A percentile compares a stretch with the other conserved stretches of the same genome.
Evolutionary conservation across 1,140 invertebrate genomes (phyloP).

Genomic region (Bombus consobrinus): DNA sequence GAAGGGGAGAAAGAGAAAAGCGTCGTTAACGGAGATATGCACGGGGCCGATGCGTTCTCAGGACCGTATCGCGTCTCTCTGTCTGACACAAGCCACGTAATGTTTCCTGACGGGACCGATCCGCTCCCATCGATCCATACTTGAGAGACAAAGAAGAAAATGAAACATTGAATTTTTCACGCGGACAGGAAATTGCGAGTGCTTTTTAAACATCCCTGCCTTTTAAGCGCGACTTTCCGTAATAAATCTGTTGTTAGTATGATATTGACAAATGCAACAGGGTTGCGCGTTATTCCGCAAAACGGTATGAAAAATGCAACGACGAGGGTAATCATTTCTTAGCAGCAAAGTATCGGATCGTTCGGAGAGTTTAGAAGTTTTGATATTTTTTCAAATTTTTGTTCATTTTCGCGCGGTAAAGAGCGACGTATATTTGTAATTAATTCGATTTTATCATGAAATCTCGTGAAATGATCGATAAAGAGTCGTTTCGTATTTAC

Average conservation of each 20-base stretch:
- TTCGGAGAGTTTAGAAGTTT: no score
- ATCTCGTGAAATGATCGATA: neutral
- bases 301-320: neutral
- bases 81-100: neutral
- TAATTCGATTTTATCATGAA: neutral
- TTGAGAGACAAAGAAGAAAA: slow-evolving; percentile 5
- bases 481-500: neutral
- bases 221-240: neutral
- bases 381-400: no score
- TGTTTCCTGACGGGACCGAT: neutral
- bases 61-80: neutral
- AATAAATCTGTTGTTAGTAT: no score
- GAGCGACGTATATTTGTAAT: fast-evolving
- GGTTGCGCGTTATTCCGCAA: neutral
- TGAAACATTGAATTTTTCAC: slow-evolving; percentile 17
- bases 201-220: neutral
- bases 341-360: neutral
- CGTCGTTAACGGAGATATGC: neutral
- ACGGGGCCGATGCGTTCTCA: neutral
- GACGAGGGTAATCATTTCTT: no score
- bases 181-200: neutral
- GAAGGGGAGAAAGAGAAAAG: slow-evolving; percentile 2
- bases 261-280: neutral
- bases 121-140: neutral
- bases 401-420: no score